Percentiles rank a stretch among this genome's conserved stretches.
Evolutionary conservation across 2,797 vertebrate species (phyloP).

Genomic region (Phoebastria nigripes): DNA sequence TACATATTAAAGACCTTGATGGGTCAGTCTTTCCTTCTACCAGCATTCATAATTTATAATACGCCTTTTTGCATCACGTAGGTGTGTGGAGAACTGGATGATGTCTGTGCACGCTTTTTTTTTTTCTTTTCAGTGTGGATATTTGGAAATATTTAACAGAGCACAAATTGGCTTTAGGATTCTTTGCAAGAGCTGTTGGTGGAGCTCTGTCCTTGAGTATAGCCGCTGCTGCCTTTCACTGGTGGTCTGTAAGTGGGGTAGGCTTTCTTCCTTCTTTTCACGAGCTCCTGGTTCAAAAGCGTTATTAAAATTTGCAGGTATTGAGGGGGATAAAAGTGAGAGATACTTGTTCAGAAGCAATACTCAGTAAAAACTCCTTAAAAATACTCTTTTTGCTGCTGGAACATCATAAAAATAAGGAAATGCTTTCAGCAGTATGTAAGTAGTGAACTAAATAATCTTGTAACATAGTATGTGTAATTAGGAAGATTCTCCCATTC

Average conservation of each 20-base stretch:
- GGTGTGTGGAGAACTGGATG: background rate
- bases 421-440: background rate
- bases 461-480: background rate
- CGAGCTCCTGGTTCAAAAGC: background rate
- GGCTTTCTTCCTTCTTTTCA: background rate
- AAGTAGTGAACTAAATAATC: background rate
- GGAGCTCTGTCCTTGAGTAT: background rate
- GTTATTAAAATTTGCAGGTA: background rate
- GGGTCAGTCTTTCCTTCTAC: background rate
- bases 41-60: background rate
- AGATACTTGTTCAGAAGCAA: background rate
- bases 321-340: background rate
- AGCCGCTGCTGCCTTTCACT: background rate
- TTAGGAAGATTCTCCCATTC: background rate
- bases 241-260: background rate
- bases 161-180: background rate
- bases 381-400: background rate
- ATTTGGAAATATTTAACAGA: background rate
- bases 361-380: background rate
- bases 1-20: background rate
- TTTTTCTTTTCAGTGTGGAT: background rate
- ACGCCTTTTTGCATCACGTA: rapidly evolving
- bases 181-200: background rate
- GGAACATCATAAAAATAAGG: background rate
- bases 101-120: background rate